Evolutionary conservation across 1,140 invertebrate species (phyloP).

Genomic region (Drosophila hydei): DNA sequence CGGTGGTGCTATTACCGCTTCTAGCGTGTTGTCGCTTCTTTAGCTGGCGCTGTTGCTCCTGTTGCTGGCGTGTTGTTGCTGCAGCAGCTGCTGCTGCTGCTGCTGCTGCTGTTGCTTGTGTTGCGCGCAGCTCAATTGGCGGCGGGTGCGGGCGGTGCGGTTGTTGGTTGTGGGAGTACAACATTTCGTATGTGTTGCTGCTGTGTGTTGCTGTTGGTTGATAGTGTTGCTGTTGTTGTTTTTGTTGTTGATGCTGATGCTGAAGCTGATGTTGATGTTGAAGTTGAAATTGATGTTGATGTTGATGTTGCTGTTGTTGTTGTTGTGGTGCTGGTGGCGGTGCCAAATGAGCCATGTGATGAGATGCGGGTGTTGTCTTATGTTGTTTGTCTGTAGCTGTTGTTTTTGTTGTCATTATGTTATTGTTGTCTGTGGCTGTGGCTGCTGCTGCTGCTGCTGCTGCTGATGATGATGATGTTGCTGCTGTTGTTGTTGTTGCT

Average conservation of each 20-base stretch:
- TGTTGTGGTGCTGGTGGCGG: conserved; percentile 59
- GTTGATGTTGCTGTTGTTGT: conserved; percentile 26
- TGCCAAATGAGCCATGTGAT: conserved; percentile 45
- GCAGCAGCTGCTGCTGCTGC: conserved; percentile 21
- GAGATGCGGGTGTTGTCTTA: conserved; percentile 13
- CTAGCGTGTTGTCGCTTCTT: conserved; percentile 60
- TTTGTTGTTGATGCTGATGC: conserved; percentile 36
- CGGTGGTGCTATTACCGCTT: conserved; percentile 44
- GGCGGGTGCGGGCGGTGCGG: conserved; percentile 28
- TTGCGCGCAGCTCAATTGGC: conserved; percentile 13
- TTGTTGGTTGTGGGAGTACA: conserved; percentile 81
- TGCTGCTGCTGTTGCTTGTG: conserved; percentile 7
- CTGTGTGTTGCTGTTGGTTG: conserved; percentile 42
- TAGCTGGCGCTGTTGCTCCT: conserved; percentile 62
- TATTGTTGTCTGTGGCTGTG: conserved; percentile 18
- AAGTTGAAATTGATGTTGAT: conserved; percentile 25
- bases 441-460: conserved; percentile 18
- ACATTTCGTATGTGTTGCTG: conserved; percentile 78
- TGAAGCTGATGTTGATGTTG: conserved; percentile 19
- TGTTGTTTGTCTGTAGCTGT: conserved; percentile 29
- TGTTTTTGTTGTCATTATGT: conserved; percentile 32
- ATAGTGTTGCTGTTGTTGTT: conserved; percentile 34
- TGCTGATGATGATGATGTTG: conserved; percentile 29
- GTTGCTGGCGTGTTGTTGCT: conserved; percentile 26
- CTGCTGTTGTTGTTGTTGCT: conserved; percentile 35